Evolutionary conservation across 2,113 vertebrate genomes (phyloP).

Genomic region (Leptosomus discolor): DNA sequence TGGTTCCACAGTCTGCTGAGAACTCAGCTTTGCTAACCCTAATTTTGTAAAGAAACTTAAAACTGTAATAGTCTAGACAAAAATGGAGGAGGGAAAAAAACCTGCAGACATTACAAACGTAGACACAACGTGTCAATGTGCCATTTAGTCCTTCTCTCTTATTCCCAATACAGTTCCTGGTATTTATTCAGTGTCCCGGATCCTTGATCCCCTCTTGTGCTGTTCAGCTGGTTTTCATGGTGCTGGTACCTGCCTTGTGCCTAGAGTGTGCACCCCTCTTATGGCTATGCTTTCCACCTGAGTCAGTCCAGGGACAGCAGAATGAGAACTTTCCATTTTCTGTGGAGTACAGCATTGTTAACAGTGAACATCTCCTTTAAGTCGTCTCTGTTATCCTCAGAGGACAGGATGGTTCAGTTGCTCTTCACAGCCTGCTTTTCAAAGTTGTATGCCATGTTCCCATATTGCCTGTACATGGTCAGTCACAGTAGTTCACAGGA

Average conservation of each 20-base stretch:
- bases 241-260: not conserved
- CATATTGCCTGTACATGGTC: not conserved
- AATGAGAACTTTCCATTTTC: not conserved
- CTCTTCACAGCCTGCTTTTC: not conserved
- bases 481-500: not conserved
- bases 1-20: not conserved
- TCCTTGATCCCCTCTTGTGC: not conserved
- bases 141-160: not conserved
- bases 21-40: not conserved
- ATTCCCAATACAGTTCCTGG: not conserved
- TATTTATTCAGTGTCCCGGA: not conserved
- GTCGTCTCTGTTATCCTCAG: not conserved
- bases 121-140: not conserved
- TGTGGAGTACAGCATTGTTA: not conserved
- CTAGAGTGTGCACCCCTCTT: fast-evolving
- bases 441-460: not conserved
- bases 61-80: not conserved
- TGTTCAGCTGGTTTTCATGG: not conserved
- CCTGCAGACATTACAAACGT: not conserved
- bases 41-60: not conserved
- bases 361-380: not conserved
- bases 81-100: too few relatives aligned
- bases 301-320: not conserved
- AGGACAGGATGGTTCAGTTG: not conserved
- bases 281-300: fast-evolving